phyloP scores from a whole-genome alignment of 2,797 vertebrate genomes.

The Lacerta agilis region DNA sequence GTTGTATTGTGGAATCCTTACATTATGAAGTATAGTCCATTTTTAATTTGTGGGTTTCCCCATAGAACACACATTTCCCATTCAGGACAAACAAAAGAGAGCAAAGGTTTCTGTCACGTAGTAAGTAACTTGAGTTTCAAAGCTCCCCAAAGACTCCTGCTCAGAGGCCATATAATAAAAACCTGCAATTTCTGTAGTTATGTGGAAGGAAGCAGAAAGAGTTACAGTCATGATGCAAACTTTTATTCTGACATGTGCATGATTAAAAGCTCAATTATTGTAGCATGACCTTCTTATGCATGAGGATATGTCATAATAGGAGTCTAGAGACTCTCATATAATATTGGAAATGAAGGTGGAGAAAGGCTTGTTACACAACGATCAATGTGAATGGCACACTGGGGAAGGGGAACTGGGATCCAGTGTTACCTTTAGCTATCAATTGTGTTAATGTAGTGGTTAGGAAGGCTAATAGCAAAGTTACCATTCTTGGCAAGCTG shows the following conservation, averaged over 20 bases:
- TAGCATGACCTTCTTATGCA: slow-evolving; percentile 10
- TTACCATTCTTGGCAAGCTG: background rate
- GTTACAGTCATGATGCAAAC: background rate
- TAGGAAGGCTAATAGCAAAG: background rate
- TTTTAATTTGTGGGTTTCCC: background rate
- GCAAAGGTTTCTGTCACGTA: background rate
- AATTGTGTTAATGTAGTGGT: background rate
- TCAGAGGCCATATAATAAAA: background rate
- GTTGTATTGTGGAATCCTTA: background rate
- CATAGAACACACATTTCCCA: background rate
- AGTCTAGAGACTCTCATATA: background rate
- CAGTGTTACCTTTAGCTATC: background rate
- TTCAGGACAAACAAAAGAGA: background rate
- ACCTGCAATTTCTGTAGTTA: background rate
- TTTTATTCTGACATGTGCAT: background rate
- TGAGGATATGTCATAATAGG: background rate
- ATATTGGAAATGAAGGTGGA: background rate
- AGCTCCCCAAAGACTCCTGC: background rate
- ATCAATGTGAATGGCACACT: background rate
- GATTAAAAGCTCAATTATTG: slow-evolving; percentile 1
- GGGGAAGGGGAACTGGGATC: background rate
- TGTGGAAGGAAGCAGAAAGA: slow-evolving; percentile 5
- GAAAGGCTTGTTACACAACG: background rate
- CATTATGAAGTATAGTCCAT: background rate
- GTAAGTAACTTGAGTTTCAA: background rate